These are phyloP conservation scores for Toxotes chatareus DNA, from an alignment of 2,113 vertebrate genomes.

Conservation along the genomic window DNA sequence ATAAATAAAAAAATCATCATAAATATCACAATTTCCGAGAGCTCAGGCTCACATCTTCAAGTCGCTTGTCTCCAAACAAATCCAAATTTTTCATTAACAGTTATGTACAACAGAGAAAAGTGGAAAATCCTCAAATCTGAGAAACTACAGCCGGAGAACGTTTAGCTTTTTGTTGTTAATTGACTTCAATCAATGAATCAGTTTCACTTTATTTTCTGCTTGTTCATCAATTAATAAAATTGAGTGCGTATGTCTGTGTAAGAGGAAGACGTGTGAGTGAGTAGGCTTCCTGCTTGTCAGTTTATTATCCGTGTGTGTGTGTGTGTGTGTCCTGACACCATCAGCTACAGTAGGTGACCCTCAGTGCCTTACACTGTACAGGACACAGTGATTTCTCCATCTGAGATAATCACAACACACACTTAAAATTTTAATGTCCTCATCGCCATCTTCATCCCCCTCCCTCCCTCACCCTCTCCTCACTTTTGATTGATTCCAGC, in stretches of 20 bases:
- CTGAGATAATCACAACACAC: conserved; percentile 39
- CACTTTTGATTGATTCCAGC: neutral
- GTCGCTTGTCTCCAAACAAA: neutral
- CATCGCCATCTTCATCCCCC: conserved; percentile 27
- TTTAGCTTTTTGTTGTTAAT: neutral
- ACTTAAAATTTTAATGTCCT: conserved; percentile 15
- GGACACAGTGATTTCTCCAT: conserved; percentile 53
- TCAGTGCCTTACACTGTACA: conserved; percentile 82
- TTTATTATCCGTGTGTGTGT: conserved; percentile 10
- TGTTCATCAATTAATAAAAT: neutral
- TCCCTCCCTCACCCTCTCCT: conserved; percentile 1
- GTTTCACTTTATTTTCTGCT: neutral
- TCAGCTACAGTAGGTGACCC: conserved; percentile 75
- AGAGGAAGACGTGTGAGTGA: neutral
- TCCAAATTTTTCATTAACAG: neutral
- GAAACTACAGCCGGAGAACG: neutral
- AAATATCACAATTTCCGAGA: neutral
- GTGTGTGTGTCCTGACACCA: conserved; percentile 56
- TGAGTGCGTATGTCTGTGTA: neutral
- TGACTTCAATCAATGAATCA: neutral
- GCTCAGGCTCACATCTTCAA: neutral
- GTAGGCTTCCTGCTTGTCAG: neutral
- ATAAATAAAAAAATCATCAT: neutral
- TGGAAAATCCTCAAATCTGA: neutral
- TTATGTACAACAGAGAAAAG: neutral